Evolutionary conservation across 2,797 vertebrate species (phyloP).

Genomic region (Muraenolepis orangiensis): DNA sequence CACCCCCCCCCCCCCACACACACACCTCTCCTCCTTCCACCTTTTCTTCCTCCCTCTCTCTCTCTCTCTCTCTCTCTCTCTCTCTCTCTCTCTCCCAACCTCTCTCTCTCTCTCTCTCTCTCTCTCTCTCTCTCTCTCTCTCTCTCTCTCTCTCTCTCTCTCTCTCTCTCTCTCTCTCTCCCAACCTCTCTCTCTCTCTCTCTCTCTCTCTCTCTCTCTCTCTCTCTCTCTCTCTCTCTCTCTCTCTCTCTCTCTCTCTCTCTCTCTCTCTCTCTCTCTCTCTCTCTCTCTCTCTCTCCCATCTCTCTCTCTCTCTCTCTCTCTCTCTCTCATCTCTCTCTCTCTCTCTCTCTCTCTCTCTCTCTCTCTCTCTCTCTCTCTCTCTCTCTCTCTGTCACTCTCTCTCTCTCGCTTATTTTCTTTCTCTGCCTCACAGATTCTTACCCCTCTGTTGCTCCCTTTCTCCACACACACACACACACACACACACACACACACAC

Average conservation of each 20-base stretch:
- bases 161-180: constrained; percentile 11
- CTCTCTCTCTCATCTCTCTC: constrained; percentile 18
- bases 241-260: constrained; percentile 4
- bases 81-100: not conserved
- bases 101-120: not conserved
- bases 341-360: constrained; percentile 1
- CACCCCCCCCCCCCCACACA: not conserved
- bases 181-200: not conserved
- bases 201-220: constrained; percentile 9
- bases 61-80: constrained; percentile 12
- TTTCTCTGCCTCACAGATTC: constrained; percentile 34
- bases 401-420: constrained; percentile 30
- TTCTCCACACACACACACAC: not conserved
- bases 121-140: too few species aligned
- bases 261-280: not conserved
- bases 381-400: constrained; percentile 34
- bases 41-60: not conserved
- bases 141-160: too few species aligned
- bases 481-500: constrained; percentile 4
- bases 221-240: constrained; percentile 12
- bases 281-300: constrained; percentile 42
- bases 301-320: constrained; percentile 22
- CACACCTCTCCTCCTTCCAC: not conserved
- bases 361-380: not conserved
- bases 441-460: constrained; percentile 17